These are phyloP conservation scores for Sesia apiformis DNA, from an alignment of 2,888 invertebrate species.

Conservation along the genomic window DNA sequence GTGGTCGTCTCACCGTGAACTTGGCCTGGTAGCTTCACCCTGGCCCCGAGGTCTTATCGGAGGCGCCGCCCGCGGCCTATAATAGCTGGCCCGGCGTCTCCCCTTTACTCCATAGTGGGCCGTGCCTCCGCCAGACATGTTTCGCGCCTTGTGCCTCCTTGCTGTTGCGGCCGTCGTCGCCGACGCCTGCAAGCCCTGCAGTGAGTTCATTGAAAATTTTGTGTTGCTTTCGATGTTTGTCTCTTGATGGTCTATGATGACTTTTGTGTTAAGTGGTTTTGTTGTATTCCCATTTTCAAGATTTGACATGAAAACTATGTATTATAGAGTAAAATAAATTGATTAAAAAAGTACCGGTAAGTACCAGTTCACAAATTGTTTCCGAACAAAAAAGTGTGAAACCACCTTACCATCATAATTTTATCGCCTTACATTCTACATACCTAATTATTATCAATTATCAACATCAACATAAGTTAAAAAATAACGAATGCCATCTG, in stretches of 20 bases:
- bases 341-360: too few relatives aligned
- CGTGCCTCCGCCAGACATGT: conserved; percentile 65
- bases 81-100: conserved; percentile 70
- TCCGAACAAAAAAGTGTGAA: too few relatives aligned
- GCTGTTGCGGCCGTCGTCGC: conserved; percentile 33
- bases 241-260: not conserved
- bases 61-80: conserved; percentile 70
- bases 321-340: too few relatives aligned
- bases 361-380: too few relatives aligned
- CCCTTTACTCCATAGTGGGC: conserved; percentile 58
- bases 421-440: too few relatives aligned
- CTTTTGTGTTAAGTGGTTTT: too few relatives aligned
- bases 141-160: conserved; percentile 57
- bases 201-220: conserved; percentile 38
- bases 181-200: conserved; percentile 63
- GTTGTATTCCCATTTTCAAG: too few relatives aligned
- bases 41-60: conserved; percentile 66
- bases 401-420: too few relatives aligned
- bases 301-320: too few relatives aligned
- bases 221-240: not conserved
- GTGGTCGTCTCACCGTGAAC: conserved; percentile 67
- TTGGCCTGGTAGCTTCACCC: conserved; percentile 60
- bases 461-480: too few relatives aligned
- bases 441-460: too few relatives aligned
- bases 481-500: too few relatives aligned